These are phyloP conservation scores for Macroramphosus scolopax DNA, from an alignment of 2,797 vertebrate genomes.

Conservation along the genomic window DNA sequence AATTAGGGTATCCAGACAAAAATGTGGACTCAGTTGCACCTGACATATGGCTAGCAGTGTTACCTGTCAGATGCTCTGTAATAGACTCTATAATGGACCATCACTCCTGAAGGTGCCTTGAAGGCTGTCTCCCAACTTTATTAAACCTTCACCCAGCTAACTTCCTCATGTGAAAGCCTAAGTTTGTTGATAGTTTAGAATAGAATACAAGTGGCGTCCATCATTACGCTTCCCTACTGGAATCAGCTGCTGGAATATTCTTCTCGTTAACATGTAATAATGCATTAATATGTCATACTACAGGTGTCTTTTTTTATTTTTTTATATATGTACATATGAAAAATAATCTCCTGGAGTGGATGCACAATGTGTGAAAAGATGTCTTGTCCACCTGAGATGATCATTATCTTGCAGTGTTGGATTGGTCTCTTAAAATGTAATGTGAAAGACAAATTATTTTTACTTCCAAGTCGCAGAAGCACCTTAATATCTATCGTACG, in stretches of 20 bases:
- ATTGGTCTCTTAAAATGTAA: conserved; percentile 64
- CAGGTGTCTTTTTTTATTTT: no score
- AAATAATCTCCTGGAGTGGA: conserved; percentile 28
- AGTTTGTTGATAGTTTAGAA: no score
- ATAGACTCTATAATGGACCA: conserved; percentile 55
- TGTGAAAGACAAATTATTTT: conserved; percentile 45
- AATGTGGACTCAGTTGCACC: conserved; percentile 59
- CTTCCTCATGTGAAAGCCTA: conserved; percentile 14
- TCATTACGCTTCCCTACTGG: no score
- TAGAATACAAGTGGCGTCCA: no score
- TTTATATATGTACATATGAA: conserved; percentile 10
- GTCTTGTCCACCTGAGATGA: conserved; percentile 52
- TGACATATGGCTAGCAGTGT: conserved; percentile 68
- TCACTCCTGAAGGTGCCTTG: conserved; percentile 55
- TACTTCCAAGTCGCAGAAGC: conserved; percentile 47
- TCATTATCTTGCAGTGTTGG: conserved; percentile 69
- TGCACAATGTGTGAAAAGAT: conserved; percentile 24
- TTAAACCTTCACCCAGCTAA: conserved; percentile 43
- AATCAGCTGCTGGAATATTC: no score
- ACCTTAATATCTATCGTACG: conserved; percentile 56
- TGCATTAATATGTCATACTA: no score
- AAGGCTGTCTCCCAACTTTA: conserved; percentile 55
- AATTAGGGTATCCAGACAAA: conserved; percentile 72
- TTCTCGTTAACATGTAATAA: no score
- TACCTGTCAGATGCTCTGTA: conserved; percentile 67